Evolutionary conservation across 2,113 vertebrate genomes (phyloP).

Genomic region (Gracilinanus agilis): DNA sequence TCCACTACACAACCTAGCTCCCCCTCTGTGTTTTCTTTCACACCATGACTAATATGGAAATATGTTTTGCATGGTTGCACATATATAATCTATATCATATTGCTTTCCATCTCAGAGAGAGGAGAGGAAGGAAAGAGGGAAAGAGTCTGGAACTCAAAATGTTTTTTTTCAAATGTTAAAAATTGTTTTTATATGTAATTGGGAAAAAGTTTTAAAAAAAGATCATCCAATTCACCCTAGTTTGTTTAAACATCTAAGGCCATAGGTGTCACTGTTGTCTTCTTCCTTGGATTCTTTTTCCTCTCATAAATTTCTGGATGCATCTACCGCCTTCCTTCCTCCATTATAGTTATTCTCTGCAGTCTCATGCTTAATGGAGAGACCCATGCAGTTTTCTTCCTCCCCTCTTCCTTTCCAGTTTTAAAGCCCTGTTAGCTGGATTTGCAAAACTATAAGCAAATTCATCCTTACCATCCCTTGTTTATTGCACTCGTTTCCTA

Average conservation of each 20-base stretch:
- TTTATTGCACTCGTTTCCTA: not conserved
- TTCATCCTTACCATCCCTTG: not conserved
- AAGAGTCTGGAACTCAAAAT: too few species aligned
- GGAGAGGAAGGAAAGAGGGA: too few species aligned
- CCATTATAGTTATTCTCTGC: not conserved
- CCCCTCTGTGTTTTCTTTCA: too few species aligned
- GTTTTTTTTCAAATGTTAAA: too few species aligned
- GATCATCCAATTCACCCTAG: not conserved
- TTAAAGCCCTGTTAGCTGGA: not conserved
- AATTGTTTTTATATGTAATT: too few species aligned
- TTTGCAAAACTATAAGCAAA: not conserved
- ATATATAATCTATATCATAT: too few species aligned
- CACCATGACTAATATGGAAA: too few species aligned
- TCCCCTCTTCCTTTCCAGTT: not conserved
- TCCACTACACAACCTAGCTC: too few species aligned
- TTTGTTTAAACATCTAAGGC: not conserved
- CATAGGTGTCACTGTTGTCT: not conserved
- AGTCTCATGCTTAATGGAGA: not conserved
- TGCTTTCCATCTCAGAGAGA: too few species aligned
- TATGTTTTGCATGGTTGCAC: too few species aligned
- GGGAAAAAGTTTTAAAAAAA: too few species aligned
- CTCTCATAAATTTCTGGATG: not conserved
- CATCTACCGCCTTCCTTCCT: not conserved
- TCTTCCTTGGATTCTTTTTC: not conserved
- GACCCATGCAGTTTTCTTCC: not conserved